A percentile compares a stretch with the other conserved stretches of the same genome.
Conservation (phyloP, 2,113 vertebrate genomes). For the cat (Felis catus) region DNA sequence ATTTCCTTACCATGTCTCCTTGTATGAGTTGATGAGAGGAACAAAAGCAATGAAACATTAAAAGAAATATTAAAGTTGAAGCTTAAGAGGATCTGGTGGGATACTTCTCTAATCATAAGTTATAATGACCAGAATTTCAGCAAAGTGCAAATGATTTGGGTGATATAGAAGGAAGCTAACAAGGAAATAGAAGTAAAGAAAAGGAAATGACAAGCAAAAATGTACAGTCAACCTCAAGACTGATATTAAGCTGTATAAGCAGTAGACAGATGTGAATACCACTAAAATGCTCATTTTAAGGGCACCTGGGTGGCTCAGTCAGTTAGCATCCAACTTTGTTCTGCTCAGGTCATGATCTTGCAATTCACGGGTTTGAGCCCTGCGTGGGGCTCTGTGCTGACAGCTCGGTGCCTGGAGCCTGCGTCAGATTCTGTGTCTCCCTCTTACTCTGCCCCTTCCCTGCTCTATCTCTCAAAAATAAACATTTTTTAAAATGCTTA, state of each 20-base stretch:
- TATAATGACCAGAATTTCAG: not conserved
- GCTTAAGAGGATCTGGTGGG: not conserved
- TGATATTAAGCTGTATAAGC: not conserved
- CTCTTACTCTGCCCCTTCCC: no score
- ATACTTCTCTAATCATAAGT: not conserved
- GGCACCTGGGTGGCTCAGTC: no score
- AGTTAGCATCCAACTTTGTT: no score
- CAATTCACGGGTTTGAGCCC: no score
- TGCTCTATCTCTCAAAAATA: no score
- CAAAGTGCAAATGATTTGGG: not conserved
- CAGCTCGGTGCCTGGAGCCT: no score
- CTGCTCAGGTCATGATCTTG: no score
- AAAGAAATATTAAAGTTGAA: not conserved
- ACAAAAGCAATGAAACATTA: not conserved
- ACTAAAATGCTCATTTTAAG: not conserved
- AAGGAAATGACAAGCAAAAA: not conserved
- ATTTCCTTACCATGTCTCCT: not conserved
- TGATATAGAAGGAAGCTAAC: not conserved
- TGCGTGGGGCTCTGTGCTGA: no score
- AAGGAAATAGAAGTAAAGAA: not conserved
- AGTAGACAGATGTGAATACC: not conserved
- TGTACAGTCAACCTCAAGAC: not conserved
- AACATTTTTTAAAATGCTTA: not conserved
- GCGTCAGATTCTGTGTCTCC: no score
- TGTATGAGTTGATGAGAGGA: not conserved